These are phyloP conservation scores for Odontocolon sp. DNA, from an alignment of 2,888 invertebrate species.

Conservation along the genomic window DNA sequence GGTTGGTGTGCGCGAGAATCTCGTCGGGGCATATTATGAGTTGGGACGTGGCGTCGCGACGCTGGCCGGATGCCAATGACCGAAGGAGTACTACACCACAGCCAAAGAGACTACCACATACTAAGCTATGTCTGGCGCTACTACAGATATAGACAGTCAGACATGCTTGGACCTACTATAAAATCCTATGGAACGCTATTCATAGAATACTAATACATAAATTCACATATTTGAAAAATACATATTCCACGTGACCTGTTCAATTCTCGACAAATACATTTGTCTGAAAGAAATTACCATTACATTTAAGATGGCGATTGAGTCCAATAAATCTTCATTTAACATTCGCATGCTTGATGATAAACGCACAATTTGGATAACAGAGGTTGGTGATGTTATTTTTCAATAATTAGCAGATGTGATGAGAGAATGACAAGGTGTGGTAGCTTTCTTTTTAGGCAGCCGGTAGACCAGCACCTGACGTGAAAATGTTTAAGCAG, in stretches of 20 bases:
- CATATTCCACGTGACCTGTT: too few species aligned
- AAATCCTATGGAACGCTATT: constrained; percentile 44
- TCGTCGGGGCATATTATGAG: constrained; percentile 50
- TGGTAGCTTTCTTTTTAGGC: neutral
- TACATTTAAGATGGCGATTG: too few species aligned
- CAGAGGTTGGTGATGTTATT: too few species aligned
- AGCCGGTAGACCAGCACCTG: neutral
- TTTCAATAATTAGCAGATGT: too few species aligned
- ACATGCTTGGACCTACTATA: constrained; percentile 31
- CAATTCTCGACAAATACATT: too few species aligned
- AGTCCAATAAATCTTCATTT: too few species aligned
- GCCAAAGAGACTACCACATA: constrained; percentile 25
- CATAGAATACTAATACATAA: constrained; percentile 41
- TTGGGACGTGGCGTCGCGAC: constrained; percentile 54
- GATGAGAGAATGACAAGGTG: neutral
- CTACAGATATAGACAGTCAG: constrained; percentile 41
- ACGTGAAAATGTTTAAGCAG: constrained; percentile 42
- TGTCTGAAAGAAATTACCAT: too few species aligned
- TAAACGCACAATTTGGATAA: too few species aligned
- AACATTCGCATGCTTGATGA: too few species aligned
- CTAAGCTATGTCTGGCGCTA: constrained; percentile 43
- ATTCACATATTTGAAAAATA: neutral
- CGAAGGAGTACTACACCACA: constrained; percentile 46
- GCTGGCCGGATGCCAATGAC: constrained; percentile 60
- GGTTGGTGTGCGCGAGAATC: constrained; percentile 40